phyloP scores from a whole-genome alignment of 2,888 invertebrate species.

The Drosophila subquinaria region DNA sequence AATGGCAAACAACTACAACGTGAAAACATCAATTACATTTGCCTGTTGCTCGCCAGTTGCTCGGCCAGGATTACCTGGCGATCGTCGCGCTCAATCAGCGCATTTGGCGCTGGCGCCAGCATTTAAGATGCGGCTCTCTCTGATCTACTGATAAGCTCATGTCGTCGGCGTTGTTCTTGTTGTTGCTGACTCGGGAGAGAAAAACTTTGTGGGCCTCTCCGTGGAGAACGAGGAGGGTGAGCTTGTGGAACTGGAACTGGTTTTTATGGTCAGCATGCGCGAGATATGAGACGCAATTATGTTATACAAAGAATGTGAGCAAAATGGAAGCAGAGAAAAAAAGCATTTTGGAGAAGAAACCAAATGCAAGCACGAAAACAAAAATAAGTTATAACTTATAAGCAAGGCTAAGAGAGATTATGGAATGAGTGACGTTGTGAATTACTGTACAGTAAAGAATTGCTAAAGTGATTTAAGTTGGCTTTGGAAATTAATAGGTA shows the following conservation, averaged over 20 bases:
- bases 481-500: neutral
- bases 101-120: constrained; percentile 85
- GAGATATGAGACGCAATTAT: constrained; percentile 67
- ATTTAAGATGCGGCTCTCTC: constrained; percentile 85
- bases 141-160: constrained; percentile 85
- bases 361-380: constrained; percentile 29
- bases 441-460: constrained; percentile 2
- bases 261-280: constrained; percentile 54
- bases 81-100: constrained; percentile 83
- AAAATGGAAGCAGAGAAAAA: constrained; percentile 58
- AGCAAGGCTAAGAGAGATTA: constrained; percentile 33
- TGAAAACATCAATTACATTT: constrained; percentile 79
- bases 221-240: constrained; percentile 9
- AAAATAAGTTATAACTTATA: constrained; percentile 41
- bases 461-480: neutral
- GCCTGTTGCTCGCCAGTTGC: constrained; percentile 34
- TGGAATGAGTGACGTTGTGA: constrained; percentile 13
- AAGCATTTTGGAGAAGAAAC: constrained; percentile 29
- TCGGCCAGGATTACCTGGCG: constrained; percentile 50
- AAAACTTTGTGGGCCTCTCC: constrained; percentile 6
- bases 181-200: constrained; percentile 8
- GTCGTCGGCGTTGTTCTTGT: constrained; percentile 58
- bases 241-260: constrained; percentile 56
- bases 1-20: constrained; percentile 78
- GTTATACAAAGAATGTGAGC: constrained; percentile 52